Percentiles rank a stretch among this genome's conserved stretches.
These are phyloP conservation scores for Rhynchopsitta pachyrhyncha DNA, from an alignment of 2,113 vertebrate genomes.

Conservation along the genomic window DNA sequence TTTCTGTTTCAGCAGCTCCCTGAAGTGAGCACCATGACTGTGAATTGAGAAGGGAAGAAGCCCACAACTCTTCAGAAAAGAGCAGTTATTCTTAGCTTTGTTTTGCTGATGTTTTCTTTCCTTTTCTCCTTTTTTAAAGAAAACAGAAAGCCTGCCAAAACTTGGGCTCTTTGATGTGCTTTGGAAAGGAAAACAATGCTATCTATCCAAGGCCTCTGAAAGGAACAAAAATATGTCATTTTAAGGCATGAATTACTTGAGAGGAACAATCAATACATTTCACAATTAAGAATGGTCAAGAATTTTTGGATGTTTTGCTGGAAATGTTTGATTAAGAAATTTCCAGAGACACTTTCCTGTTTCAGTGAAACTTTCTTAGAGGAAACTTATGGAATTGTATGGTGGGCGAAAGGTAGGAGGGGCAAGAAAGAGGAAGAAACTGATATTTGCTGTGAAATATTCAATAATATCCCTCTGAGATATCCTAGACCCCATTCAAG, in stretches of 20 bases:
- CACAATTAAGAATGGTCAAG: slow-evolving; percentile 3
- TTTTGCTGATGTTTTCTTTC: slow-evolving; percentile 57
- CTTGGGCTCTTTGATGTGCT: slow-evolving; percentile 61
- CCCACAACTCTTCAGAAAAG: slow-evolving; percentile 47
- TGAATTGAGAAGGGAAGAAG: slow-evolving; percentile 30
- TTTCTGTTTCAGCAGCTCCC: slow-evolving; percentile 48
- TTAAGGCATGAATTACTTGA: slow-evolving; percentile 33
- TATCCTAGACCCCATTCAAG: not conserved
- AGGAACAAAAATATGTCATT: slow-evolving; percentile 50
- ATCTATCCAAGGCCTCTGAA: slow-evolving; percentile 50
- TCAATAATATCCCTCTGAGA: not conserved
- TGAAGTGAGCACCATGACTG: slow-evolving; percentile 47
- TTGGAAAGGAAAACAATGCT: slow-evolving; percentile 67
- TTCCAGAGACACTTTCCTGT: not conserved
- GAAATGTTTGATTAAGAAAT: not conserved
- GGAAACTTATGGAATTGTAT: not conserved
- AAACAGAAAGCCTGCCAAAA: slow-evolving; percentile 62
- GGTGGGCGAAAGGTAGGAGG: not conserved
- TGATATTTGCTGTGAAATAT: not conserved
- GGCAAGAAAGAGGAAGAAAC: not conserved
- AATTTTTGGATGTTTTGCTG: not conserved
- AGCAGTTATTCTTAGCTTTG: slow-evolving; percentile 62
- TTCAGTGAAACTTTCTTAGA: not conserved
- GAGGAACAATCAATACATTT: slow-evolving; percentile 17
- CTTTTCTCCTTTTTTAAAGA: not conserved